phyloP scores from a whole-genome alignment of 2,797 vertebrate genomes.

The Acanthiza pusilla region DNA sequence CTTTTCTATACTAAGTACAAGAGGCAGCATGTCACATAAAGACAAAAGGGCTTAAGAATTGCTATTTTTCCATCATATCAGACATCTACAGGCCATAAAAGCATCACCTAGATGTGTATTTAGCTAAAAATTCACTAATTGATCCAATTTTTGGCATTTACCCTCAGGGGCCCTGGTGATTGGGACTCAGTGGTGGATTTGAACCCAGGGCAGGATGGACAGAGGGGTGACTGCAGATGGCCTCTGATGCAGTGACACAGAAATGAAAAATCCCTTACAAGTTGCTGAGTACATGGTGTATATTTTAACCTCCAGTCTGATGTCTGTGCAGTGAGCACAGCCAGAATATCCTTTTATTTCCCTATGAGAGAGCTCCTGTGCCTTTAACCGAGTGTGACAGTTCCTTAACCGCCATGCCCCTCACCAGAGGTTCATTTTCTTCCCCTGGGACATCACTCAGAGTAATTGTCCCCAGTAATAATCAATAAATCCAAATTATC shows the following conservation, averaged over 20 bases:
- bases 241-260: not conserved
- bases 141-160: not conserved
- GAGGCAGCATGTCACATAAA: not conserved
- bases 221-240: not conserved
- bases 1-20: not conserved
- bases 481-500: constrained; percentile 70
- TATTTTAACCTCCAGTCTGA: not conserved
- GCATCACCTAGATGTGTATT: not conserved
- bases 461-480: constrained; percentile 64
- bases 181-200: not conserved
- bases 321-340: not conserved
- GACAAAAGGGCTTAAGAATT: not conserved
- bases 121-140: not conserved
- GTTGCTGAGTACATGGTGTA: not conserved
- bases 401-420: not conserved
- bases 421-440: constrained; percentile 36
- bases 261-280: not conserved
- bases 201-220: not conserved
- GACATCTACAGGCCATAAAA: not conserved
- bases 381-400: constrained; percentile 9
- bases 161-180: not conserved
- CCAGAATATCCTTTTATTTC: not conserved
- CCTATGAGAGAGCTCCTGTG: not conserved
- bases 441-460: constrained; percentile 48
- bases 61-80: not conserved